phyloP scores from a whole-genome alignment of 2,888 invertebrate genomes.

The Hofmannophila pseudospretella region DNA sequence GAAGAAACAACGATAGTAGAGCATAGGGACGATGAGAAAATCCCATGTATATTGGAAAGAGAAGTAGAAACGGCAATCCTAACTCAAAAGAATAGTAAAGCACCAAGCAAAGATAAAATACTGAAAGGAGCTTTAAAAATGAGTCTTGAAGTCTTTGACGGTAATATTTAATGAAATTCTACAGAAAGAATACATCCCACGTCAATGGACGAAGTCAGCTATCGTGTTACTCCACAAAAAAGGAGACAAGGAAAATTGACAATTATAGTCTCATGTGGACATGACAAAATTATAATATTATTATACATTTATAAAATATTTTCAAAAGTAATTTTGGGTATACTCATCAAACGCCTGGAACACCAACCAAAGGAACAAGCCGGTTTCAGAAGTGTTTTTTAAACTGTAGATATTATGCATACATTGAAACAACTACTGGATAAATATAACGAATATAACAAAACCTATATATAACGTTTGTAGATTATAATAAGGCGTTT shows the following conservation, averaged over 20 bases:
- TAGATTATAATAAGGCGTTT: slow-evolving; percentile 19
- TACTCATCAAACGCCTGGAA: slow-evolving; percentile 6
- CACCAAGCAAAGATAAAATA: too few relatives aligned
- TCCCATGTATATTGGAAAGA: too few relatives aligned
- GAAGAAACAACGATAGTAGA: too few relatives aligned
- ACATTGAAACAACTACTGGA: slow-evolving; percentile 8
- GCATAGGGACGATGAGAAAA: too few relatives aligned
- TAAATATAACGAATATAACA: slow-evolving; percentile 13
- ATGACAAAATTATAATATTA: slow-evolving; percentile 9
- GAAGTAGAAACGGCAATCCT: too few relatives aligned
- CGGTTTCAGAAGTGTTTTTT: slow-evolving; percentile 2
- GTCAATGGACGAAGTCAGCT: slow-evolving; percentile 8
- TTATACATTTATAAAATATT: too few relatives aligned
- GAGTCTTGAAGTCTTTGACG: not conserved
- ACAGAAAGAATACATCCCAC: slow-evolving; percentile 1
- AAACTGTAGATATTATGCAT: slow-evolving; percentile 5
- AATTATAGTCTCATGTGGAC: slow-evolving; percentile 13
- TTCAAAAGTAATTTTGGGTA: slow-evolving; percentile 10
- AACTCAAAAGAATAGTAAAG: too few relatives aligned
- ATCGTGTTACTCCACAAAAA: slow-evolving; percentile 8
- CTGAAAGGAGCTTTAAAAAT: slow-evolving; percentile 4
- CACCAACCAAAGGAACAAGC: slow-evolving; percentile 10
- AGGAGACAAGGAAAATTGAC: slow-evolving; percentile 5
- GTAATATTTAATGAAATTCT: slow-evolving; percentile 4
- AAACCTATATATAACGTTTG: slow-evolving; percentile 15